Evolutionary conservation across 2,113 vertebrate species (phyloP), one percentile per base, ranked within the genome.

Genomic region (Notothenia coriiceps): DNA sequence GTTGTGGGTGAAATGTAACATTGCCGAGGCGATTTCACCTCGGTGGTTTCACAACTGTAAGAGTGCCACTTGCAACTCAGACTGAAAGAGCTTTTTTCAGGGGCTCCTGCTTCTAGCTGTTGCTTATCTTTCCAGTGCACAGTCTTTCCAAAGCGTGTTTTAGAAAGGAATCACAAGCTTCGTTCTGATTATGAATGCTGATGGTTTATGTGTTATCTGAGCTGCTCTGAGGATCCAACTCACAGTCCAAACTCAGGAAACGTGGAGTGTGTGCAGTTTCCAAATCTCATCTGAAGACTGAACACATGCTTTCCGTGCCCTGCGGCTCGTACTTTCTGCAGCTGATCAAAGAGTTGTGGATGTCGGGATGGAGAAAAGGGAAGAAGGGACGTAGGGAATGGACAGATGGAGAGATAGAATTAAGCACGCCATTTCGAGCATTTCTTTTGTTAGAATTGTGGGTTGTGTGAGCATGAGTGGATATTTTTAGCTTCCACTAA

Each of bases 311-410:
- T 55, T 59, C 29, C 25, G 3, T 70, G 67, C 73, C 79, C 63
- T 29, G 44, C n/a, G 46, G 86, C 89, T 77, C 78, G 9, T 29
- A 50, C 61, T 68, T 80, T 59, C 74, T 68, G 70, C 79, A 69
- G 79, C 75, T 69, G 76, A 91, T 88, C 81, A 89, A 88, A 88
- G 85, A 62, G n/a, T 22, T 68, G 40, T 57, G 81, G 66, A 68
- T 63, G 87, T 29, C 15, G 17, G 66, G 77, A 64, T 60, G 63
- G 74, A 83, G 60, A 17, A 69, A 15, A 46, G 43, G 49, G 69
- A 80, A 25, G 68, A 60, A 40, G 35, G 35, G 35, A 73, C 44
- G 44, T 54, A 77, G 67, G 59, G 64, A 57, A 25, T 17, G 35
- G 52, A 63, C 79, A 77, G 83, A 79, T 72, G 50, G 67, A 51